Base-by-base conservation (phyloP, 2,113 vertebrate genomes). In the crab-eating macaque (Macaca fascicularis) region DNA sequence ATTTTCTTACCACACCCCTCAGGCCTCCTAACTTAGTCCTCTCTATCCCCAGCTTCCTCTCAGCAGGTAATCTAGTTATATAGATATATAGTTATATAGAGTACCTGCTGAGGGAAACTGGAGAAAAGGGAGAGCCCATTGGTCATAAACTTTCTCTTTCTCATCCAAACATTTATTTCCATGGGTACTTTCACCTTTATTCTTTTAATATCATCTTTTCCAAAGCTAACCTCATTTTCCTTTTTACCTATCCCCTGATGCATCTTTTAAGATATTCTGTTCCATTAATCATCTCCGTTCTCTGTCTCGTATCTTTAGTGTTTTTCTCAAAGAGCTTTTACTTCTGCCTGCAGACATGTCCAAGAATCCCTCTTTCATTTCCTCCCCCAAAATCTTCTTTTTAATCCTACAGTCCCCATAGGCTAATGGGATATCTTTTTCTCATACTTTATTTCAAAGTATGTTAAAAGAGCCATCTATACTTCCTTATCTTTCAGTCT, bases 11-110 rank as follows among this genome's bases (percentile, higher is more conserved):
- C 75, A 80, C 74, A 57, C 55, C 57, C 69, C 50, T 97, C 76
- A 35, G 75, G n/a, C 43, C 69, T 70, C 92, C 70, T 81, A 96
- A 89, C 76, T 97, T 96, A 93, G 78, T 11, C 19, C 30, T 92
- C 27, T 40, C 59, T 57, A 32, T 57, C 48, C 74, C 35, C 8
- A 48, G 4, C n/a, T 95, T 48, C 35, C 61, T 20, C 40, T 95
- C 67, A 85, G 52, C 50, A 86, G 67, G 85, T 97, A 95, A 93
- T 96, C 78, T 89, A 74, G 93, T 95, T 95, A 89, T 48, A 93
- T 69, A 94, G 61, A 38, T 91, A 93, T 96, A 72, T 89, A 74
- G 93, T 95, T 95, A 89, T 48, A 93, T 69, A 94, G 61, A 38
- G 86, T 95, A 14, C 22, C 17, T 69, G 82, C 61, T 64, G 27